A percentile compares a stretch with the other conserved stretches of the same genome.
phyloP scores from a whole-genome alignment of 1,140 invertebrate genomes.

The Sitobion miscanthi region DNA sequence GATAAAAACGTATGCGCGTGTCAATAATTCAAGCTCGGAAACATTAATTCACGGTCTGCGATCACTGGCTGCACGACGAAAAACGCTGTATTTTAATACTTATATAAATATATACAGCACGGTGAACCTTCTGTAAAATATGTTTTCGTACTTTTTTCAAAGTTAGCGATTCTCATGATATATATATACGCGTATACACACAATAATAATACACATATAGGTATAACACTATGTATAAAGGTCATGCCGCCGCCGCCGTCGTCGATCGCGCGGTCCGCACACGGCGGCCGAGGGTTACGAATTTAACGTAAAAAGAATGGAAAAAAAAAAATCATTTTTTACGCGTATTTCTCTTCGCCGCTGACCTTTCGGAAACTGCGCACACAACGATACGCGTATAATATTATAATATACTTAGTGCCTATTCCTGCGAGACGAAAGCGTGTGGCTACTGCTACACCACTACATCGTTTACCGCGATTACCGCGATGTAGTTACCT shows the following conservation, averaged over 20 bases:
- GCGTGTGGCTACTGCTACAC: not conserved
- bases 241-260: not conserved
- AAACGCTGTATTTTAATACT: not conserved
- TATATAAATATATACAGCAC: not conserved
- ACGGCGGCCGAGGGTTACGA: not conserved
- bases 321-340: not conserved
- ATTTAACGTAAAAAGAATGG: constrained; percentile 19
- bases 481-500: too few relatives aligned
- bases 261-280: not conserved
- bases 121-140: not conserved
- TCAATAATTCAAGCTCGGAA: constrained; percentile 7
- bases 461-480: not conserved
- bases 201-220: not conserved
- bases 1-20: not conserved
- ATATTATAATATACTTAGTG: not conserved
- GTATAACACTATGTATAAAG: not conserved
- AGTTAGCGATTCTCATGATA: not conserved
- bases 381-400: not conserved
- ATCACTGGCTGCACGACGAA: not conserved
- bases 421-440: not conserved
- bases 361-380: not conserved
- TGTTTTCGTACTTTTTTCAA: not conserved
- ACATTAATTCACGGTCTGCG: not conserved
- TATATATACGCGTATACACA: not conserved
- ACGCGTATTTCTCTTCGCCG: not conserved